Percentiles rank a stretch among this genome's conserved stretches.
Evolutionary conservation across 2,888 invertebrate genomes (phyloP).

Genomic region (Digitonthophagus gazella): DNA sequence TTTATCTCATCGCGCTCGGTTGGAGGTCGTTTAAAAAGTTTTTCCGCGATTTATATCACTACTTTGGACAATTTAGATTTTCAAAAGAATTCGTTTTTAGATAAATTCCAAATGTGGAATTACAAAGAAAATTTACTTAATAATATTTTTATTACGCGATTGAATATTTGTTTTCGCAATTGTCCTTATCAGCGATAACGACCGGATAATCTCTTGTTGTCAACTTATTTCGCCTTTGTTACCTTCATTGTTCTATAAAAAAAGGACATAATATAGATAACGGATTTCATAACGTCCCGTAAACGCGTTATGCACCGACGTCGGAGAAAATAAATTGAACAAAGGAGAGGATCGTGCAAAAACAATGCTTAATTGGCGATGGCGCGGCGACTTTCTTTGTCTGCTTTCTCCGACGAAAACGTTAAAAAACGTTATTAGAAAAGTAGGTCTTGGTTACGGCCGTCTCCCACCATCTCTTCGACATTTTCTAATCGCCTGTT

Average conservation of each 20-base stretch:
- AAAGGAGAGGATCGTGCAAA: neutral
- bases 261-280: neutral
- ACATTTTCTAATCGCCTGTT: neutral
- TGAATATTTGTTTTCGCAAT: slow-evolving; percentile 5
- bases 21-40: neutral
- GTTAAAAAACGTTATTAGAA: slow-evolving; percentile 13
- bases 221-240: slow-evolving; percentile 11
- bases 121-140: neutral
- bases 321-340: neutral
- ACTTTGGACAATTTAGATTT: too few relatives aligned
- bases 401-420: slow-evolving; percentile 19
- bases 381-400: slow-evolving; percentile 12
- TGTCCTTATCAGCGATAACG: slow-evolving; percentile 7
- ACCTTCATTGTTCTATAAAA: neutral
- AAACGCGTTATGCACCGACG: neutral
- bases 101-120: neutral
- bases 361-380: neutral
- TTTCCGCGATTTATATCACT: neutral
- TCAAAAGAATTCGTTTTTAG: neutral
- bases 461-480: neutral
- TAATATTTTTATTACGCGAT: slow-evolving; percentile 18
- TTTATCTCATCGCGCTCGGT: neutral
- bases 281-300: neutral
- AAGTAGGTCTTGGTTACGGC: slow-evolving; percentile 18
- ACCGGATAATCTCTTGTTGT: slow-evolving; percentile 12